phyloP scores from a whole-genome alignment of 2,113 vertebrate genomes.

The Megalops atlanticus region DNA sequence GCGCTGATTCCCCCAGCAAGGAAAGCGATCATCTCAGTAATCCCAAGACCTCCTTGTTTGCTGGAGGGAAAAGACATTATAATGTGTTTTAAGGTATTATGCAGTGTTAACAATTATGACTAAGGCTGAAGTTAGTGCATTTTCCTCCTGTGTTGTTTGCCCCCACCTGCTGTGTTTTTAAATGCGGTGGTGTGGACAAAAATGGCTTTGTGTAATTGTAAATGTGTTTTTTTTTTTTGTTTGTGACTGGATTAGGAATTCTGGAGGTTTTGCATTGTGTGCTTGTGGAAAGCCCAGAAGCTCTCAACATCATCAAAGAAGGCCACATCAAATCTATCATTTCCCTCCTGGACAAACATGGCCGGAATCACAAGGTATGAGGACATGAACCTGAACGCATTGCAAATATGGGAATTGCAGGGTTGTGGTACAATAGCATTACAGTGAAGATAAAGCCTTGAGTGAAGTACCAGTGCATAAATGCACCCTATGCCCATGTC shows the following conservation, averaged over 20 bases:
- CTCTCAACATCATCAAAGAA: constrained; percentile 96
- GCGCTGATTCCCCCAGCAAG: not conserved
- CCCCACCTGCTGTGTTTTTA: not conserved
- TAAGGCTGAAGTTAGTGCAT: not conserved
- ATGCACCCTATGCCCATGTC: not conserved
- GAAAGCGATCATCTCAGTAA: not conserved
- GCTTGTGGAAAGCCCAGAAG: constrained; percentile 94
- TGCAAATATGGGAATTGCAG: no score
- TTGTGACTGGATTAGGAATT: constrained; percentile 73
- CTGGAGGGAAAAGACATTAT: not conserved
- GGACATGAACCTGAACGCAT: not conserved
- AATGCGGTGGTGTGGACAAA: no score
- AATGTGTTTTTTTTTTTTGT: constrained; percentile 10
- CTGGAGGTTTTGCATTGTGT: constrained; percentile 96
- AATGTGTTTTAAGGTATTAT: not conserved
- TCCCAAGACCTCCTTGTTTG: not conserved
- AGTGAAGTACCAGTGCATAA: not conserved
- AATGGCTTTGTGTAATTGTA: not conserved
- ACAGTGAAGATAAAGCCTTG: not conserved
- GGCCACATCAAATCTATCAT: constrained; percentile 97
- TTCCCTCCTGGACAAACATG: constrained; percentile 92
- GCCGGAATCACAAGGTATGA: constrained; percentile 91
- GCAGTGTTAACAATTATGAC: not conserved
- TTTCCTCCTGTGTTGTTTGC: not conserved
- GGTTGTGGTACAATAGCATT: not conserved